Conservation (phyloP, 2,888 invertebrate genomes). For the Acrobasis consociella region DNA sequence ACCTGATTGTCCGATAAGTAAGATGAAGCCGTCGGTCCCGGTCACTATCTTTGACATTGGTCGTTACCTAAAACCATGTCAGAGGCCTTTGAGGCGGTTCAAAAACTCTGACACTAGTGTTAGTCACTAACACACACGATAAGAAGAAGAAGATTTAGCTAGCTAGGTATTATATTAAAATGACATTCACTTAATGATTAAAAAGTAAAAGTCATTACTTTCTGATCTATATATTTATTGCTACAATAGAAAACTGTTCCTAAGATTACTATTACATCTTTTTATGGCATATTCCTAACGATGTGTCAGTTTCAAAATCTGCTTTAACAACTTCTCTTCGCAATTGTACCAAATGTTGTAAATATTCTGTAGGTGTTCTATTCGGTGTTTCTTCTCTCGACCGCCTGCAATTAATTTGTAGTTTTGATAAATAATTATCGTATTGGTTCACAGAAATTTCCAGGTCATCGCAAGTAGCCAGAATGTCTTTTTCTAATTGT, state of each 20-base stretch:
- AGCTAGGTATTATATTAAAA: too few relatives aligned
- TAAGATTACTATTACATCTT: background rate
- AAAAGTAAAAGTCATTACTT: too few relatives aligned
- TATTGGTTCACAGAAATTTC: constrained; percentile 60
- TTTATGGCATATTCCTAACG: constrained; percentile 13
- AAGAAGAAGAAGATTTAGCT: too few relatives aligned
- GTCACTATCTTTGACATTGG: too few relatives aligned
- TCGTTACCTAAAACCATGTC: too few relatives aligned
- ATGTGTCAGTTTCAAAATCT: constrained; percentile 66
- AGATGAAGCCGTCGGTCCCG: too few relatives aligned
- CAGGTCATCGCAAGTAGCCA: constrained; percentile 59
- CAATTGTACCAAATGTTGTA: constrained; percentile 81
- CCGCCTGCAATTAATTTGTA: constrained; percentile 35
- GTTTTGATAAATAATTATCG: constrained; percentile 52
- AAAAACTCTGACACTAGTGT: too few relatives aligned
- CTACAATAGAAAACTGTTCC: background rate
- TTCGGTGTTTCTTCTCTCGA: constrained; percentile 25
- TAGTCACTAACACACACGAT: too few relatives aligned
- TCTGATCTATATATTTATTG: too few relatives aligned
- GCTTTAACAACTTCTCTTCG: constrained; percentile 79
- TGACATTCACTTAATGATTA: too few relatives aligned
- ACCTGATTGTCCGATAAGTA: too few relatives aligned
- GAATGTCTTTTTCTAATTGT: constrained; percentile 54
- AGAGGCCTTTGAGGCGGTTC: too few relatives aligned
- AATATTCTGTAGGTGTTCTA: constrained; percentile 80